phyloP scores from a whole-genome alignment of 2,113 vertebrate genomes.

The Sorex fumeus region DNA sequence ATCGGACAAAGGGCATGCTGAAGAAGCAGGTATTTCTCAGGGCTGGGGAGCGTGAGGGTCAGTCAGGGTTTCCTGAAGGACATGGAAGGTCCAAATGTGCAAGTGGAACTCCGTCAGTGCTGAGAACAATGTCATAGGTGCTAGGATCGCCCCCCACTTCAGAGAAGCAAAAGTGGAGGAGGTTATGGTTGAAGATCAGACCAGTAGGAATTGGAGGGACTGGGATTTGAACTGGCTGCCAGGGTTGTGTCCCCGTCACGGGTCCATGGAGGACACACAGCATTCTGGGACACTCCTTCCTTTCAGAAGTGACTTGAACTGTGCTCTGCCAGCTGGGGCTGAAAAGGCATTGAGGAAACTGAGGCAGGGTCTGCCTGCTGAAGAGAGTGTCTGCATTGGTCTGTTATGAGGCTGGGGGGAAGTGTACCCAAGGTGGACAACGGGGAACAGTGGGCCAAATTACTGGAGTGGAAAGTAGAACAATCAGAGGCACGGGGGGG shows the following conservation, averaged over 20 bases:
- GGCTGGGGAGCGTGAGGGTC: rapidly evolving
- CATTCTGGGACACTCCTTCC: not conserved
- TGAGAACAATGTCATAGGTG: not conserved
- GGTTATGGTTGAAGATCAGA: not conserved
- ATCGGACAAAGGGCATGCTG: not conserved
- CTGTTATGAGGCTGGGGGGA: too few species aligned
- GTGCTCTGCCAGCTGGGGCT: not conserved
- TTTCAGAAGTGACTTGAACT: not conserved
- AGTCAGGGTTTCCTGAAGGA: not conserved
- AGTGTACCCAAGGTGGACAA: too few species aligned
- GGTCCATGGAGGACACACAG: too few species aligned
- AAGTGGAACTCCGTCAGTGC: not conserved
- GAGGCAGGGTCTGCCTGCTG: not conserved
- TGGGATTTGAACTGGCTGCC: not conserved
- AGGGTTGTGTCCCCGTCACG: rapidly evolving
- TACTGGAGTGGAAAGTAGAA: too few species aligned
- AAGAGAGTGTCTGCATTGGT: not conserved
- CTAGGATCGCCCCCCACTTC: not conserved
- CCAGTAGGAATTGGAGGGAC: not conserved
- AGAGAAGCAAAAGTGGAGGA: not conserved
- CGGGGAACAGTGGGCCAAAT: not conserved
- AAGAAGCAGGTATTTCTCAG: not conserved
- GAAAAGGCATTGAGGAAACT: not conserved
- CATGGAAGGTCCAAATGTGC: not conserved
- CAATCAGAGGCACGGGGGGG: too few species aligned